These are phyloP conservation scores for Scaptomyza cyrtandrae DNA, from an alignment of 2,888 invertebrate species.

Conservation along the genomic window DNA sequence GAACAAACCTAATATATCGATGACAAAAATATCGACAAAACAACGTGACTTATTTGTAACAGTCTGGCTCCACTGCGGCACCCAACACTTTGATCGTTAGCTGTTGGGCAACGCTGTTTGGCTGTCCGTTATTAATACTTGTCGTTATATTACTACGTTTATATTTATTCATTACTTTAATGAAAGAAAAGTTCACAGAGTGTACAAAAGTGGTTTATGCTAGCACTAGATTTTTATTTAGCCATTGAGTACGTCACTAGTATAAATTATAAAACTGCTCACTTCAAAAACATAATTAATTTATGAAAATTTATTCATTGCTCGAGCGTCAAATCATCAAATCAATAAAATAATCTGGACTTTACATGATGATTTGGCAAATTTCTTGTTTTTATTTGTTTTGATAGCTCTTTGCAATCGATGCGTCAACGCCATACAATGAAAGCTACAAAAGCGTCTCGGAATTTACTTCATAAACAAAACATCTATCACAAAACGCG, in stretches of 20 bases:
- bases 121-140: constrained; percentile 3
- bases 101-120: constrained; percentile 8
- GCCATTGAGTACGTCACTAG: constrained; percentile 19
- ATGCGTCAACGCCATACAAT: constrained; percentile 5
- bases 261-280: neutral
- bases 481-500: constrained; percentile 11
- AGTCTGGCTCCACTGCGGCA: neutral
- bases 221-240: neutral
- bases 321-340: constrained; percentile 8
- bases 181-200: neutral
- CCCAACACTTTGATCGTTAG: neutral
- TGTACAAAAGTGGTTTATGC: constrained; percentile 15
- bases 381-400: constrained; percentile 8
- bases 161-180: neutral
- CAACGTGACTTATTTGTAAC: neutral
- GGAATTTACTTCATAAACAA: constrained; percentile 54
- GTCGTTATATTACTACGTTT: neutral
- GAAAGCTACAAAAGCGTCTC: constrained; percentile 38
- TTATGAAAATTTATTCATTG: constrained; percentile 37
- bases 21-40: neutral
- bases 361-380: constrained; percentile 30
- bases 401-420: constrained; percentile 12
- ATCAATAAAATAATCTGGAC: constrained; percentile 12
- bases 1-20: constrained; percentile 5
- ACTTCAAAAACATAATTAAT: constrained; percentile 5